These are phyloP conservation scores for Erpornis zantholeuca DNA, from an alignment of 2,113 vertebrate genomes.

Conservation along the genomic window DNA sequence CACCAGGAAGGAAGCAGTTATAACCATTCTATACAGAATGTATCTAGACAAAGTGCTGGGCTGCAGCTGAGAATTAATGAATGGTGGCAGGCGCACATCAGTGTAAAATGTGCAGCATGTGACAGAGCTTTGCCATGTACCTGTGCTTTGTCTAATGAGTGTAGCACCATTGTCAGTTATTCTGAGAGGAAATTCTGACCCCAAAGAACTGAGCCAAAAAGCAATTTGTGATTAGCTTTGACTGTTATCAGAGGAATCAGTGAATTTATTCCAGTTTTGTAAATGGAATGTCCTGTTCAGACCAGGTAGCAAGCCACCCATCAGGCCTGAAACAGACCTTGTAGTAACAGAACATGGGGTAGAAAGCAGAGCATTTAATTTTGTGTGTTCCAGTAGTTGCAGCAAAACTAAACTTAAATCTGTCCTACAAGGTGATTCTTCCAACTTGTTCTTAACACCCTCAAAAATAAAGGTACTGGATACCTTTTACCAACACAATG, in stretches of 20 bases:
- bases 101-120: neutral
- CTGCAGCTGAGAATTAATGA: neutral
- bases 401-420: neutral
- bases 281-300: neutral
- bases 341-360: neutral
- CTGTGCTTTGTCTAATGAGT: neutral
- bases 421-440: neutral
- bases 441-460: neutral
- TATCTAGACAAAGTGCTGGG: neutral
- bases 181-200: neutral
- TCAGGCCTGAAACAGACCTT: neutral
- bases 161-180: neutral
- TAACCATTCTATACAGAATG: neutral
- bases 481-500: neutral
- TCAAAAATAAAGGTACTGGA: neutral
- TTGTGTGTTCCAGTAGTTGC: neutral
- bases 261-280: neutral
- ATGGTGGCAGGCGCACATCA: fast-evolving
- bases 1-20: neutral
- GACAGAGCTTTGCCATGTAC: neutral
- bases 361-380: neutral
- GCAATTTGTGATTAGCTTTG: neutral
- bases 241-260: neutral
- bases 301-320: neutral
- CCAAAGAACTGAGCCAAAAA: neutral